Evolutionary conservation across 30 jellyfish, hydroid and myxozoan genomes (phyloP), one percentile per base, ranked within the genome.

Genomic region (Aurelia sp.): DNA sequence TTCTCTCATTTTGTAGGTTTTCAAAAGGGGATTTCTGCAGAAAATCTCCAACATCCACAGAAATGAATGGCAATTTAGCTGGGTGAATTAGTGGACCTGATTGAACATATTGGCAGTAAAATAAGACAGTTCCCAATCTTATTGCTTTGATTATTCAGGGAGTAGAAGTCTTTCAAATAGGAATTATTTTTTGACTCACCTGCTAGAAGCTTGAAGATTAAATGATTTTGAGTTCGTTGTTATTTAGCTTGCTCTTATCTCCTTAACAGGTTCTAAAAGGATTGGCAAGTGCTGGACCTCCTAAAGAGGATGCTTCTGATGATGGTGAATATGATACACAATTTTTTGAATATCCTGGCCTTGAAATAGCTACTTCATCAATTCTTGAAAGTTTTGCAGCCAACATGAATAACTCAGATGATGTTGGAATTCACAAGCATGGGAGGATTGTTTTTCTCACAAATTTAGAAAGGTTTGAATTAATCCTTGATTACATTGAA

Each of bases 211-310:
- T 72, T 31, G 35, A 20, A 18, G 48, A 21, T 75, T 27, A 4
- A 16, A 11, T 15, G 51, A 13, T 72, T 20, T 73, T 50, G 27
- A 44, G 51, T 40, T 40, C 3, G 33, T 40, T 40, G 51, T 40
- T 40, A 40, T 40, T 40, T 1, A 27, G 33, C 33, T 27, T 27
- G 33, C 55, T 7, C 16, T 7, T 44, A 5, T 44, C 55, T 44
- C 55, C 55, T 44, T 44, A 8, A 44, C 60, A 88, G 97, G 80
- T 88, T 12, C 55, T 88, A 69, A 88, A 88, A 88, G 90, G 91
- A 30, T 72, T 88, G 31, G 97, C 92, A 57, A 90, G 58, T 65
- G 41, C 76, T 61, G 95, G 95, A 1, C 88, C 95, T 1, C 95
- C 97, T n/a, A 69, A 67, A 12, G 88, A 74, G 13, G 80, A 70